phyloP scores from a whole-genome alignment of 1,140 invertebrate genomes.

The Meloidogyne floridensis region DNA sequence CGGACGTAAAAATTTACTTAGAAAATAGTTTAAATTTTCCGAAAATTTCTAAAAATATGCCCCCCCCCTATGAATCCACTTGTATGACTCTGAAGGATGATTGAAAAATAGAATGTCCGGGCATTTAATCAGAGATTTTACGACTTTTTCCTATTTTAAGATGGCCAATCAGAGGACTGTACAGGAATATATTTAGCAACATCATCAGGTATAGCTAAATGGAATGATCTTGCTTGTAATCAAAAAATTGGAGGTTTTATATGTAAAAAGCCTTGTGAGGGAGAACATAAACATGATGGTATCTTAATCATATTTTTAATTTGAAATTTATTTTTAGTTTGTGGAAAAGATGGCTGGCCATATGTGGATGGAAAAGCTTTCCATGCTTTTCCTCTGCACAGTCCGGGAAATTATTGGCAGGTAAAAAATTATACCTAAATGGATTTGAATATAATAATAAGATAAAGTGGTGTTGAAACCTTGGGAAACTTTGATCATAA shows the following conservation, averaged over 20 bases:
- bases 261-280: neutral
- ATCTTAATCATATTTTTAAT: neutral
- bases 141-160: neutral
- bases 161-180: neutral
- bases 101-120: too few species aligned
- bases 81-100: too few species aligned
- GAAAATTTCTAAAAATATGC: neutral
- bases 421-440: neutral
- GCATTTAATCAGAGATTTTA: too few species aligned
- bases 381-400: neutral
- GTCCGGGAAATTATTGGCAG: neutral
- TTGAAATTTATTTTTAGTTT: neutral
- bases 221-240: neutral
- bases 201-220: neutral
- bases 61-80: too few species aligned
- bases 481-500: too few species aligned
- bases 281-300: neutral
- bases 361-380: neutral
- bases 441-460: neutral
- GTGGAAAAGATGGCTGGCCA: neutral
- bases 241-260: neutral
- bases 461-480: too few species aligned
- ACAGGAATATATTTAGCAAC: conserved; percentile 3
- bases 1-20: neutral
- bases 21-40: neutral